A percentile compares a stretch with the other conserved stretches of the same genome.
Evolutionary conservation across 2,113 vertebrate species (phyloP).

Genomic region (Conger conger): DNA sequence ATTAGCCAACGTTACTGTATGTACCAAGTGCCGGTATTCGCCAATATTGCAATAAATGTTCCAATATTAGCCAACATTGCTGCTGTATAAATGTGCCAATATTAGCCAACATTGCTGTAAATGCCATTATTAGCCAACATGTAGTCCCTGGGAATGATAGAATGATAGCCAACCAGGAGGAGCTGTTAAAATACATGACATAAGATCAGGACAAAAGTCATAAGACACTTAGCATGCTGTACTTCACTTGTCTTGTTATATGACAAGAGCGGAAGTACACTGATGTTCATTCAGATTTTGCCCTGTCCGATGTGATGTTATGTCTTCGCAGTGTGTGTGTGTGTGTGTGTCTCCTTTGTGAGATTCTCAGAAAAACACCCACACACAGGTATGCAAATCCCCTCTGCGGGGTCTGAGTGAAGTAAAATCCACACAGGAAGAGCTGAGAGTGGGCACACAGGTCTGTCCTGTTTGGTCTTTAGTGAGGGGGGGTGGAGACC

Average conservation of each 20-base stretch:
- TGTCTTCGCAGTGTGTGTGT: neutral
- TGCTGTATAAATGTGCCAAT: no score
- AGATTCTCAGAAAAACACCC: neutral
- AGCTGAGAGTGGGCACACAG: conserved; percentile 19
- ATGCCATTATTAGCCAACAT: no score
- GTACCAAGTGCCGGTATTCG: no score
- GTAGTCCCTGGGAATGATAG: no score
- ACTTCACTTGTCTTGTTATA: neutral
- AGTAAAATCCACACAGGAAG: conserved; percentile 25
- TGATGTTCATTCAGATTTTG: neutral
- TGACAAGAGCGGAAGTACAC: neutral
- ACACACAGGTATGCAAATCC: conserved; percentile 38
- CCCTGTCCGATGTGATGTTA: neutral
- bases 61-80: no score
- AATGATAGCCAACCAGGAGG: no score
- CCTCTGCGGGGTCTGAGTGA: neutral
- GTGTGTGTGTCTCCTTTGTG: neutral
- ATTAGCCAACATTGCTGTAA: no score
- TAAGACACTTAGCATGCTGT: neutral
- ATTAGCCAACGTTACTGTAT: no score
- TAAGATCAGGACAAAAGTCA: no score
- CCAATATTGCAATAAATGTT: no score
- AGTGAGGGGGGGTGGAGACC: conserved; percentile 6
- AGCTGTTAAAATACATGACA: no score
- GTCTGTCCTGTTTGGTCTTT: conserved; percentile 29